Evolutionary conservation across 30 jellyfish, hydroid and myxozoan genomes (phyloP), one percentile per base, ranked within the genome.

Genomic region (Cassiopea xamachana): DNA sequence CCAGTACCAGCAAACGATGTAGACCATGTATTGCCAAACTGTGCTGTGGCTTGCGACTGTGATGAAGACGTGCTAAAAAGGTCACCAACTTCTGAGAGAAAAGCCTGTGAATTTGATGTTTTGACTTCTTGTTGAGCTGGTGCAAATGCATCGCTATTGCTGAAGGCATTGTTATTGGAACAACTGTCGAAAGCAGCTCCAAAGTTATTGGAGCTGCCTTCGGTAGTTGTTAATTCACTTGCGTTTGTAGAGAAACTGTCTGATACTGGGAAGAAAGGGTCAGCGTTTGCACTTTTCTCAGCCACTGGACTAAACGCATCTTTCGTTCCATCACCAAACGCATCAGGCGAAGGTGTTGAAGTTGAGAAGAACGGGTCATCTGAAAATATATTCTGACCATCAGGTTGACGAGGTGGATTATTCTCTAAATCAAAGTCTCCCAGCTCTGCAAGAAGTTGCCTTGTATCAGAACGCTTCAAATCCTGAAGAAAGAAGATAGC

Each of bases 381-480:
- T 14, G 89, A 45, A 48, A 91, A 91, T 15, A 79, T 61, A 58
- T 46, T 84, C 48, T 79, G 86, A 16, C 77, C 55, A 15, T 90
- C 87, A 46, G 97, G 85, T 46, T 79, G 80, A 9, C 27, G 90
- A 1, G 97, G 97, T 55, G 94, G 85, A 48, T 49, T 77, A 51
- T 61, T 68, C n/a, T 80, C 94, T 46, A 91, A 44, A 77, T 91
- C 84, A 46, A 85, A 77, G 49, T 91, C 90, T 7, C 91, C 93
- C 64, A 91, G 80, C 58, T 85, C 97, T n/a, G 94, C 91, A 79
- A 91, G 81, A 18, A 91, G 89, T 39, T 91, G 93, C 46, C 69
- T 72, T 44, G 97, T 81, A 69, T 91, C 97, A 49, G 97, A 91
- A 2, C 93, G 94, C 85, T 91, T 84, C 94, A 91, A 76, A 79